phyloP scores from a whole-genome alignment of 2,888 invertebrate species.

The Julus scanicus region DNA sequence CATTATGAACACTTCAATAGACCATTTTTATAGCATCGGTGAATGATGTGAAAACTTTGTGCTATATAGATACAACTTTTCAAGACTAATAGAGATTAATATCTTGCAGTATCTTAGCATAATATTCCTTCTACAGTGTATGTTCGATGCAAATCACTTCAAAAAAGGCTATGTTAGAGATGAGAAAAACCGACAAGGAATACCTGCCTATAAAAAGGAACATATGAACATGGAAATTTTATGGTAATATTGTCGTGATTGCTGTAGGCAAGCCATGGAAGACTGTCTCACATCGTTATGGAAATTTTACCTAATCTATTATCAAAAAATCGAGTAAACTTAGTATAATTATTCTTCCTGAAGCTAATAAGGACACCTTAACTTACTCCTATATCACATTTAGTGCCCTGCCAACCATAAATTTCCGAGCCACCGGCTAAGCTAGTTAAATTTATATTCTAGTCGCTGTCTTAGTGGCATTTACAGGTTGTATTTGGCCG shows the following conservation, averaged over 20 bases:
- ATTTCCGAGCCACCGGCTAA: conserved; percentile 6
- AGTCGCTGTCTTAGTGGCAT: not conserved
- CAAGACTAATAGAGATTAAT: not conserved
- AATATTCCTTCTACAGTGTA: not conserved
- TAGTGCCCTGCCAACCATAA: not conserved
- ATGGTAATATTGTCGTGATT: not conserved
- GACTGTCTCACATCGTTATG: not conserved
- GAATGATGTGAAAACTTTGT: too few species aligned
- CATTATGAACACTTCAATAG: too few species aligned
- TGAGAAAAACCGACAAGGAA: not conserved
- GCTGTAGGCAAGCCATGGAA: not conserved
- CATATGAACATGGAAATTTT: not conserved
- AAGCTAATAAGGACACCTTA: not conserved
- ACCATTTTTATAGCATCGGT: too few species aligned
- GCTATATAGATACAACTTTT: too few species aligned
- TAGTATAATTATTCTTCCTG: not conserved
- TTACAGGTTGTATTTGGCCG: not conserved
- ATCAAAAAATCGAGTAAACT: not conserved
- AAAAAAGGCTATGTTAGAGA: not conserved
- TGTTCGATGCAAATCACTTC: not conserved
- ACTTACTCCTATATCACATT: not conserved
- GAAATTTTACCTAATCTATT: not conserved
- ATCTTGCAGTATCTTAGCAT: not conserved
- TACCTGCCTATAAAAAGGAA: not conserved
- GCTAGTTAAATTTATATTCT: not conserved